A percentile compares a stretch with the other conserved stretches of the same genome.
Evolutionary conservation across 2,888 invertebrate genomes (phyloP).

Genomic region (Patella pellucida): DNA sequence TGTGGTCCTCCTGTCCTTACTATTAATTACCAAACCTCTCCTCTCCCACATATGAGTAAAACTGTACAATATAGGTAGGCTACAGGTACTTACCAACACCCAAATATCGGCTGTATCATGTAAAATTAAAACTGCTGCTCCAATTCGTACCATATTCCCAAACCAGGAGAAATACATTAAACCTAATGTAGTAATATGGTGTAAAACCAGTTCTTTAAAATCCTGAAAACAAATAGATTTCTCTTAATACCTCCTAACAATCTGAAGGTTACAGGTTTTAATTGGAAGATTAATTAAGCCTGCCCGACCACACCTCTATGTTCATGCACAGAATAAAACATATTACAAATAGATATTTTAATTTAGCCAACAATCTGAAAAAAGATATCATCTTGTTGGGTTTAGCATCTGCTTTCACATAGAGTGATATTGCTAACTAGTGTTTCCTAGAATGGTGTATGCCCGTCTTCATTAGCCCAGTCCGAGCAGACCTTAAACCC

Average conservation of each 20-base stretch:
- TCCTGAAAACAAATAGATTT: conserved; percentile 64
- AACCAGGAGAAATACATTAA: conserved; percentile 95
- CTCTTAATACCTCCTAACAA: background rate
- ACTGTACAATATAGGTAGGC: background rate
- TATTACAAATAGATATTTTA: background rate
- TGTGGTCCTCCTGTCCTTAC: too few relatives aligned
- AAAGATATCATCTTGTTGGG: too few relatives aligned
- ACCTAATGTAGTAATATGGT: conserved; percentile 93
- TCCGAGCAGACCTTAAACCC: too few relatives aligned
- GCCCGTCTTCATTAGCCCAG: too few relatives aligned
- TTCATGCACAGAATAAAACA: background rate
- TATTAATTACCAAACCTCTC: too few relatives aligned
- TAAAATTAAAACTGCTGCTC: conserved; percentile 81
- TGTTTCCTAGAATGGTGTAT: too few relatives aligned
- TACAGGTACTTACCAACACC: conserved; percentile 67
- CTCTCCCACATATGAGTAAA: too few relatives aligned
- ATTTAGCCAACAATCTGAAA: too few relatives aligned
- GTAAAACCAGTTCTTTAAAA: conserved; percentile 98
- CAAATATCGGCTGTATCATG: conserved; percentile 73
- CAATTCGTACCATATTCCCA: conserved; percentile 90
- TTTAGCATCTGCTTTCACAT: too few relatives aligned
- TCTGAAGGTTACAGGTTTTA: background rate
- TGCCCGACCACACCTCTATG: background rate
- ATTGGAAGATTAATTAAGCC: background rate
- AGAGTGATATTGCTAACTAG: too few relatives aligned